A percentile compares a stretch with the other conserved stretches of the same genome.
phyloP scores from a whole-genome alignment of 2,113 vertebrate genomes.

The Podilymbus podiceps region DNA sequence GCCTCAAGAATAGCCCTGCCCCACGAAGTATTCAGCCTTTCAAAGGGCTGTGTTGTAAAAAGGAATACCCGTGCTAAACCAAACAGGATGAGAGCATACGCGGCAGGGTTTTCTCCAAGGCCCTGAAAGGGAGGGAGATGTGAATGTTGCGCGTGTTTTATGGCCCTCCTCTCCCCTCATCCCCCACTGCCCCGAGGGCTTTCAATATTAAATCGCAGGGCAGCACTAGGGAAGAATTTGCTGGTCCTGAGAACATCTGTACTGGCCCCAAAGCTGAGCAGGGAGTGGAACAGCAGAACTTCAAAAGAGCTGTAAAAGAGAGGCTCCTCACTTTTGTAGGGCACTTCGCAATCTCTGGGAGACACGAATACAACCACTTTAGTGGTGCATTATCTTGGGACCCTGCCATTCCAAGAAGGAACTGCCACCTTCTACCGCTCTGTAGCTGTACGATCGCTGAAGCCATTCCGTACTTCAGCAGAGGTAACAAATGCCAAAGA shows the following conservation, averaged over 20 bases:
- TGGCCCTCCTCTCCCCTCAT: neutral
- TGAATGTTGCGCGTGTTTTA: neutral
- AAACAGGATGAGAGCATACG: conserved; percentile 9
- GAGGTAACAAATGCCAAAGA: neutral
- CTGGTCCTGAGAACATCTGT: neutral
- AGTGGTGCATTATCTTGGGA: neutral
- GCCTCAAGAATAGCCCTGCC: neutral
- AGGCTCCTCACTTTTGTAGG: neutral
- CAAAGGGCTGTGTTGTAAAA: neutral
- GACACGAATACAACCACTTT: rapidly evolving
- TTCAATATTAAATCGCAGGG: neutral
- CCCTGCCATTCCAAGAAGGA: neutral
- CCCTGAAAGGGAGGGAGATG: neutral
- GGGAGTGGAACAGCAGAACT: neutral
- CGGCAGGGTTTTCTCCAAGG: conserved; percentile 58
- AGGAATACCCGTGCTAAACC: neutral
- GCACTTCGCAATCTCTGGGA: neutral
- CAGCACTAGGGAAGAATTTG: neutral
- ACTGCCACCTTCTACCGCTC: neutral
- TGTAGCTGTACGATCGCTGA: neutral
- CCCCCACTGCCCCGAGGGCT: neutral
- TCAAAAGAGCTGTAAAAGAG: neutral
- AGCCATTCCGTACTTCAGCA: neutral
- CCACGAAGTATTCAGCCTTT: neutral
- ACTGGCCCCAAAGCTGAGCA: neutral